Percentiles rank a stretch among this genome's conserved stretches.
Evolutionary conservation across 2,113 vertebrate species (phyloP).

Genomic region (Mohoua ochrocephala): DNA sequence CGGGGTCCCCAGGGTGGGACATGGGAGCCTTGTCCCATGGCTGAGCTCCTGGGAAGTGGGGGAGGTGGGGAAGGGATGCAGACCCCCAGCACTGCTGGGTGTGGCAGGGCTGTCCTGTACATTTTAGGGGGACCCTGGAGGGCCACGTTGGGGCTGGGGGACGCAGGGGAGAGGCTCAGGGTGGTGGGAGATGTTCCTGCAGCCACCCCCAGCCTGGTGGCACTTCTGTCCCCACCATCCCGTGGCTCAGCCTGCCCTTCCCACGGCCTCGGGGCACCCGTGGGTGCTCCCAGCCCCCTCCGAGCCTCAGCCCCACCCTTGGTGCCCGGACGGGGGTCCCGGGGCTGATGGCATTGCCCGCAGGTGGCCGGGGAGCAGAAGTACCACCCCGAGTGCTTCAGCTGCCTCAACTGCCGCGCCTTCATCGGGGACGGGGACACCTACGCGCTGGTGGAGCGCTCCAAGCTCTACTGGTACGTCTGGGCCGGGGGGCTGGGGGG

Average conservation of each 20-base stretch:
- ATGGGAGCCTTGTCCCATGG: accelerated
- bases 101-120: background rate
- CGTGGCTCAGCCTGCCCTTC: background rate
- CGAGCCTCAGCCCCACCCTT: accelerated
- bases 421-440: conserved; percentile 98
- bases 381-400: conserved; percentile 97
- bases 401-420: conserved; percentile 84
- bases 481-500: background rate
- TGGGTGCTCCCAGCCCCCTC: background rate
- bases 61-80: background rate
- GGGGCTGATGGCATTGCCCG: background rate
- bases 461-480: conserved; percentile 95
- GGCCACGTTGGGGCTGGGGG: accelerated
- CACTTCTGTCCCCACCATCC: background rate
- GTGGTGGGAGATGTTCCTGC: background rate
- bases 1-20: accelerated
- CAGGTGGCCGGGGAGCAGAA: conserved; percentile 97
- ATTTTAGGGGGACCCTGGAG: background rate
- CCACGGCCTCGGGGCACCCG: background rate
- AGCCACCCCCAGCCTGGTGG: background rate
- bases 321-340: accelerated
- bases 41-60: background rate
- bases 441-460: conserved; percentile 94
- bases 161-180: background rate
- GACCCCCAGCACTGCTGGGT: background rate